These are phyloP conservation scores for Melanotaenia pygmaea DNA, from an alignment of 2,797 vertebrate species.

Conservation along the genomic window DNA sequence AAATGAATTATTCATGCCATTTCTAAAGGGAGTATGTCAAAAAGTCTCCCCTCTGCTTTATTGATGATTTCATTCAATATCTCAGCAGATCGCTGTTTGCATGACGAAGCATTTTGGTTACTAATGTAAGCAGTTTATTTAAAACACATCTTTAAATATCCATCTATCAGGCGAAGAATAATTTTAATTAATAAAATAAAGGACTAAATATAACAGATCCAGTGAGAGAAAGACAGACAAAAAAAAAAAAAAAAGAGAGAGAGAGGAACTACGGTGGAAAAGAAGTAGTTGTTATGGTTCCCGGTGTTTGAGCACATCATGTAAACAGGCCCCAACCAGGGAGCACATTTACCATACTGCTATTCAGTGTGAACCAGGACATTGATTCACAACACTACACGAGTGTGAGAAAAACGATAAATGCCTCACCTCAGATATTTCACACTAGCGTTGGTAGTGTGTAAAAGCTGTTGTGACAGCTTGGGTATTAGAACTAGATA, in stretches of 20 bases:
- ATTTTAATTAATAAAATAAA: slow-evolving; percentile 40
- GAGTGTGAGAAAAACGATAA: slow-evolving; percentile 83
- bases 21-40: slow-evolving; percentile 76
- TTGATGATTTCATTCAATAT: slow-evolving; percentile 78
- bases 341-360: slow-evolving; percentile 74
- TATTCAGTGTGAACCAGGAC: slow-evolving; percentile 80
- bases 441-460: slow-evolving; percentile 78
- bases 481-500: slow-evolving; percentile 80
- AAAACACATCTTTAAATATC: slow-evolving; percentile 25
- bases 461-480: slow-evolving; percentile 84
- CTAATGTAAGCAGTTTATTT: slow-evolving; percentile 79
- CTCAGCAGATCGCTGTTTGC: slow-evolving; percentile 70
- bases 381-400: slow-evolving; percentile 82
- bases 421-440: slow-evolving; percentile 84
- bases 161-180: slow-evolving; percentile 14
- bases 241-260: slow-evolving; percentile 4
- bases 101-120: slow-evolving; percentile 78
- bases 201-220: slow-evolving; percentile 29
- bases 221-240: slow-evolving; percentile 9
- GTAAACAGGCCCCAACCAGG: slow-evolving; percentile 76
- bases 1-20: slow-evolving; percentile 79
- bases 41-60: slow-evolving; percentile 71
- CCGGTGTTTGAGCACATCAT: slow-evolving; percentile 72
- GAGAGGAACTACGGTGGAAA: slow-evolving; percentile 12
- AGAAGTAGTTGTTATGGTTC: slow-evolving; percentile 66